Base-by-base conservation (phyloP, 53 echinoderm and acorn worm genomes). In the Holothuria leucospilota region DNA sequence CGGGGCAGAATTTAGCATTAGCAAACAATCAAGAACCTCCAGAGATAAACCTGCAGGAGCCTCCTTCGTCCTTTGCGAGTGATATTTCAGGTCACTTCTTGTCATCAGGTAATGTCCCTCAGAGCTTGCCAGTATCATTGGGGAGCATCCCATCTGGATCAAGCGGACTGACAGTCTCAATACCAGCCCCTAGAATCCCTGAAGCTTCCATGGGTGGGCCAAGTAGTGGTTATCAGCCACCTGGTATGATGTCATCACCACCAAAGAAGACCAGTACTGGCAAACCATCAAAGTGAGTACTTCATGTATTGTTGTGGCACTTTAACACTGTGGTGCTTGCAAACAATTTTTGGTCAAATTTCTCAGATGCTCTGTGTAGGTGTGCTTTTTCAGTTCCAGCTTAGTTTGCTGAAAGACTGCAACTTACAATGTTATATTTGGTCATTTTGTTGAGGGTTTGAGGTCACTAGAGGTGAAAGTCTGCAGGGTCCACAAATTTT, bases 151-250 rank as follows among this genome's bases (percentile, higher is more conserved):
- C 80, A 80, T 29, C 80, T 29, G 80, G 80, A 23, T 80, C 91
- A 89, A 93, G 29, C 72, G 93, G 60, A 77, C 65, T 51, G 82
- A 93, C 63, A 84, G 89, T 85, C 28, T 87, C 77, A 68, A 70
- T 66, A 86, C 77, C 65, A 59, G 87, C 61, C 81, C 72, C 70
- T 64, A 81, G 21, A 82, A 89, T 51, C 15, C 30, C 39, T 58
- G 73, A 71, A 85, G 51, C 64, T 63, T 26, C 49, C 40, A 72
- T 30, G 62, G 49, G 78, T 75, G 66, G 58, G 56, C 26, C 80
- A 69, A 56, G 83, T 78, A 84, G 68, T 78, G 41, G 80, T 34
- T 69, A 70, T 59, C 69, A 68, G 16, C 69, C 39, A 9, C 56
- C 63, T 39, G 65, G 28, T 18, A 65, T 41, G n/a, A 66, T 78